phyloP scores from a whole-genome alignment of 1,140 invertebrate species.

The Diprion similis region DNA sequence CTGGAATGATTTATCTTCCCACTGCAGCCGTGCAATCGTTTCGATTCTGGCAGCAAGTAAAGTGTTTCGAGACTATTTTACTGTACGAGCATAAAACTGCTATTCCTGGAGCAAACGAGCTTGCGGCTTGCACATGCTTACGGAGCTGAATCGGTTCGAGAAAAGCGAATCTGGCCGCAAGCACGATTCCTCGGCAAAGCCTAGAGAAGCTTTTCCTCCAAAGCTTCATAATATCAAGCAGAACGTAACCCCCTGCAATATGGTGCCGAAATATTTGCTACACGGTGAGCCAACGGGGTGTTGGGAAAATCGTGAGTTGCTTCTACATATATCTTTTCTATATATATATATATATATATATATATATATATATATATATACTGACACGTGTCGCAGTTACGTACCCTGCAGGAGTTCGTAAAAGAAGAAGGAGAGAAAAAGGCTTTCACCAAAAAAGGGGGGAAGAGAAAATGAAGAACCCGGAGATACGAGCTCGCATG shows the following conservation, averaged over 20 bases:
- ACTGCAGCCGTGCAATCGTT: no score
- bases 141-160: neutral
- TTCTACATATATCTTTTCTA: neutral
- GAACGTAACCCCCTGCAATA: neutral
- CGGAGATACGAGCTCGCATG: neutral
- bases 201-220: neutral
- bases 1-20: no score
- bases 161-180: neutral
- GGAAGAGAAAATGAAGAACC: neutral
- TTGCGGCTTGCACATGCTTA: neutral
- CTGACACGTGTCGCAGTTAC: no score
- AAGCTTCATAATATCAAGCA: neutral
- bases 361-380: neutral
- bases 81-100: neutral
- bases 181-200: neutral
- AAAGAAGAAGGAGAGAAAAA: neutral
- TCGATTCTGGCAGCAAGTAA: neutral
- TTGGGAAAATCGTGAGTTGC: neutral
- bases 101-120: neutral
- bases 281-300: neutral
- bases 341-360: neutral
- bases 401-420: neutral
- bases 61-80: neutral
- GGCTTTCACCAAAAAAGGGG: neutral
- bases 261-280: conserved; percentile 7